phyloP scores from a whole-genome alignment of 2,797 vertebrate species.

The Oreortyx pictus region DNA sequence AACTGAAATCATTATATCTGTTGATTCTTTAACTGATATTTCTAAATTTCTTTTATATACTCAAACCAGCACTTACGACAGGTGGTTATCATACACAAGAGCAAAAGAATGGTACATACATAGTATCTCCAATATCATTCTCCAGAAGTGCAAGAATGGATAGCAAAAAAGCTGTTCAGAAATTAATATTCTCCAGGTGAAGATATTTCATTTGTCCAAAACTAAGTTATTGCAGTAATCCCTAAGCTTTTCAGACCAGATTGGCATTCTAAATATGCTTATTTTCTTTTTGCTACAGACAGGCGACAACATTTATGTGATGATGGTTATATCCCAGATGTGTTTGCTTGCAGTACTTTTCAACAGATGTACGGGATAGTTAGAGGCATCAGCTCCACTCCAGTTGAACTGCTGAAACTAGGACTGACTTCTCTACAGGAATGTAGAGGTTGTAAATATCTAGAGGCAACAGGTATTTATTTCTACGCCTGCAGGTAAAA shows the following conservation, averaged over 20 bases:
- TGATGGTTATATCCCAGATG: slow-evolving; percentile 3
- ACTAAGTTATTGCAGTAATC: neutral
- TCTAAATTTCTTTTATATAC: neutral
- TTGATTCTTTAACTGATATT: neutral
- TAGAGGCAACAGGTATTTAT: slow-evolving; percentile 62
- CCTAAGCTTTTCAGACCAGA: neutral
- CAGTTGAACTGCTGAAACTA: slow-evolving; percentile 25
- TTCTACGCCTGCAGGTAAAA: slow-evolving; percentile 60
- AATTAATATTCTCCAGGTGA: neutral
- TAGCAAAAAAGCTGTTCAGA: neutral
- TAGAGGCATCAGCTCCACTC: neutral
- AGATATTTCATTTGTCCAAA: neutral
- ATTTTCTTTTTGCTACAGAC: slow-evolving; percentile 3
- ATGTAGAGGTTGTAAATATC: slow-evolving; percentile 58
- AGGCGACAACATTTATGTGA: neutral
- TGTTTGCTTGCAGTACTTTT: neutral
- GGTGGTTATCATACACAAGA: neutral
- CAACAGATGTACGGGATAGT: slow-evolving; percentile 8
- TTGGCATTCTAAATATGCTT: neutral
- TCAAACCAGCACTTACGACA: neutral
- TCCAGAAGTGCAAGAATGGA: neutral
- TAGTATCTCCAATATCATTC: neutral
- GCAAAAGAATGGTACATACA: neutral
- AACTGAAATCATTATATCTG: neutral
- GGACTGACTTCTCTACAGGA: neutral